Percentiles rank a stretch among this genome's conserved stretches.
Conservation (phyloP, 1,140 invertebrate species). For the Tribolium madens region DNA sequence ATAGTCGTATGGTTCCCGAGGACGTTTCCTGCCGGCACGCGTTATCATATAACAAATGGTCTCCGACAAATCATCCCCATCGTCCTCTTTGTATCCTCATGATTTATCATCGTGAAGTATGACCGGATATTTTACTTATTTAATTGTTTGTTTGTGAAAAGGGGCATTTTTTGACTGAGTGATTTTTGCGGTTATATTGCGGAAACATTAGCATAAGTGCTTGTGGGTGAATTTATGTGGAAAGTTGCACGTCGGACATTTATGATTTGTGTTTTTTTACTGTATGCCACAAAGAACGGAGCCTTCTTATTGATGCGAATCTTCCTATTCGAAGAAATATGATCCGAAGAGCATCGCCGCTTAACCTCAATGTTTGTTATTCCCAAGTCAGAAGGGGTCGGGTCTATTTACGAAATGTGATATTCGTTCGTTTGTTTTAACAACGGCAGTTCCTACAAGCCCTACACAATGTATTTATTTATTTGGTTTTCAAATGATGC, state of each 20-base stretch:
- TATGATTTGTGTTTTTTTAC: conserved; percentile 19
- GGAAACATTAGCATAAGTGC: conserved; percentile 59
- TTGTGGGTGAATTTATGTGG: background rate
- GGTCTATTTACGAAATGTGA: conserved; percentile 49
- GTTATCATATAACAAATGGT: conserved; percentile 56
- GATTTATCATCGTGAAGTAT: conserved; percentile 52
- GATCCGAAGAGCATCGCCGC: conserved; percentile 28
- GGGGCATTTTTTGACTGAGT: conserved; percentile 56
- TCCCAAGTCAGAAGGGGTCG: conserved; percentile 42
- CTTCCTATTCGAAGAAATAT: conserved; percentile 6
- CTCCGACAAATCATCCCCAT: conserved; percentile 58
- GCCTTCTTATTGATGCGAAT: background rate
- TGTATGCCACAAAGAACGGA: background rate
- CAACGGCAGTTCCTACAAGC: conserved; percentile 42
- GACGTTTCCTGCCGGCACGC: conserved; percentile 46
- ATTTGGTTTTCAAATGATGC: background rate
- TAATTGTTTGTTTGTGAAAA: conserved; percentile 59
- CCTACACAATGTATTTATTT: conserved; percentile 35
- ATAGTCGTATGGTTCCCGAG: conserved; percentile 13
- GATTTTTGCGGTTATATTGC: conserved; percentile 55
- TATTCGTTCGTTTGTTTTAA: conserved; percentile 52
- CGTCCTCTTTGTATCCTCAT: conserved; percentile 50
- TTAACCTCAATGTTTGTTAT: conserved; percentile 51
- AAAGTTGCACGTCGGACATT: background rate
- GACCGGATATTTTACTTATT: conserved; percentile 60